Percentiles rank a stretch among this genome's conserved stretches.
These are phyloP conservation scores for Tipula helvola DNA, from an alignment of 2,888 invertebrate genomes.

Conservation along the genomic window DNA sequence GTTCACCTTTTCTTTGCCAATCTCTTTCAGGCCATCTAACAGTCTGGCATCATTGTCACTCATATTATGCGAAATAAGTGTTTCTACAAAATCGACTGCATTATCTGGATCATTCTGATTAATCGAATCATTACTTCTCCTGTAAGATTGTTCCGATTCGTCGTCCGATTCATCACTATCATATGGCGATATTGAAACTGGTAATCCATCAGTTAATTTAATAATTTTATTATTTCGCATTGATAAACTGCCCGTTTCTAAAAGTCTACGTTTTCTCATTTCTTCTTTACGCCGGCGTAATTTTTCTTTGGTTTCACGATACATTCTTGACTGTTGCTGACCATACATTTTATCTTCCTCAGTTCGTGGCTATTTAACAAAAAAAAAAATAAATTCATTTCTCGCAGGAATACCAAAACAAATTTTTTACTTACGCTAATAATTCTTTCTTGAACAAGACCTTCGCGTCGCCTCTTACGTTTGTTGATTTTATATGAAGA, in stretches of 20 bases:
- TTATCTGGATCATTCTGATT: background rate
- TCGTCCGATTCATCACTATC: background rate
- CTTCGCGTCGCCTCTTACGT: conserved; percentile 32
- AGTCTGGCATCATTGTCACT: background rate
- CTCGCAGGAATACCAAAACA: background rate
- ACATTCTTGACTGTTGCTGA: conserved; percentile 56
- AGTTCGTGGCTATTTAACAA: conserved; percentile 51
- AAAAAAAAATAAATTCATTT: background rate
- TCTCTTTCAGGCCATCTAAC: background rate
- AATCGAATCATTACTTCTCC: background rate
- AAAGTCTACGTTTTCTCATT: conserved; percentile 17
- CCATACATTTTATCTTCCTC: conserved; percentile 64
- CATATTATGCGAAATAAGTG: background rate
- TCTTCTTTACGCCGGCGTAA: conserved; percentile 42
- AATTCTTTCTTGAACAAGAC: conserved; percentile 48
- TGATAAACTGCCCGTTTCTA: background rate
- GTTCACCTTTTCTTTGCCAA: background rate
- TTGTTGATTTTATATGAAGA: background rate
- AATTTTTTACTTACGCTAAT: conserved; percentile 39
- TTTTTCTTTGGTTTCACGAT: conserved; percentile 69
- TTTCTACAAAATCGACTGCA: conserved; percentile 5
- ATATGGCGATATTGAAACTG: background rate
- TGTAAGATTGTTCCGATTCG: background rate
- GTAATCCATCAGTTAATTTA: conserved; percentile 10
- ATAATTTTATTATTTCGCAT: background rate